Base-by-base conservation (phyloP, 1,140 invertebrate species). In the Oryzaephilus surinamensis region DNA sequence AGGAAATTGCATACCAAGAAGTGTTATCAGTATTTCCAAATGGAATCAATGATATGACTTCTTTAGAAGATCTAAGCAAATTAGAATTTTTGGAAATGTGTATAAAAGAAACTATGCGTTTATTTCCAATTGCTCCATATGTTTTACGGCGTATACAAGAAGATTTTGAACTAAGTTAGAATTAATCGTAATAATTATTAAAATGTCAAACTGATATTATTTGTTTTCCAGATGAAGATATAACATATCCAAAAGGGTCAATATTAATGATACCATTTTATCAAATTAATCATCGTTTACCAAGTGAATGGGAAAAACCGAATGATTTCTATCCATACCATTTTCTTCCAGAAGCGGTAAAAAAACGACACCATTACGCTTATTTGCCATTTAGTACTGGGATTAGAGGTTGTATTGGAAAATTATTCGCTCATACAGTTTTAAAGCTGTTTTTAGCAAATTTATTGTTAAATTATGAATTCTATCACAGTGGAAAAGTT, bases 251-350 rank as follows among this genome's bases (percentile, higher is more conserved):
- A 10, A 33, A 46, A 21, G 32, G n/a, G n/a, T n/a, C n/a, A n/a
- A n/a, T 35, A 4, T 23, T 21, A 16, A 37, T 29, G 6, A 26
- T 48, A 16, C 38, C 26, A n/a, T 12, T 48, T n/a, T n/a, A n/a
- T n/a, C n/a, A n/a, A n/a, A n/a, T n/a, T n/a, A n/a, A n/a, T n/a
- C 50, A 51, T 27, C 35, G 45, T n/a, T 29, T 38, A 27, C 32
- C 45, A 13, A 19, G 5, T 3, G 12, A 45, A 16, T 50, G 45
- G 45, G 34, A 44, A 18, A 45, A 38, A 18, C 48, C 48, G 0
- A 23, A 41, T 16, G 60, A 48, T 17, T 84, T 81, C 51, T 66
- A 74, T 38, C 84, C 84, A 0, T 79, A 85, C 17, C 64, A 81
- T 30, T 87, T 86, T 55, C 54, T 76, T 13, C 61, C 69, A 2